These are phyloP conservation scores for Carpatolechia fugitivella DNA, from an alignment of 2,888 invertebrate genomes.

Conservation along the genomic window DNA sequence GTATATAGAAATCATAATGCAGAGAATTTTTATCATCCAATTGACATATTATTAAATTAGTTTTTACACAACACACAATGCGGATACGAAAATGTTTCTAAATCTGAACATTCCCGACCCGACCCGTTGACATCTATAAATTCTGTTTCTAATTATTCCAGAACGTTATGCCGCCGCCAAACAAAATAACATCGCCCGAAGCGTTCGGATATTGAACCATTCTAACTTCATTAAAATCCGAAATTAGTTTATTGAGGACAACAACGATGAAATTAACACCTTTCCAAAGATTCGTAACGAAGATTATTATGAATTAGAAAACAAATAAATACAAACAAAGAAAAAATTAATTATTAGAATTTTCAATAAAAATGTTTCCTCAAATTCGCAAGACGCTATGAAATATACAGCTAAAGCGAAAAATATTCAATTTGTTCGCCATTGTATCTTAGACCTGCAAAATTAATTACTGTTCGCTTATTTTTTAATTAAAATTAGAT, in stretches of 20 bases:
- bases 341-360: too few species aligned
- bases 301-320: conserved; percentile 29
- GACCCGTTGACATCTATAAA: conserved; percentile 70
- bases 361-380: too few species aligned
- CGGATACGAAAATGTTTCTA: conserved; percentile 44
- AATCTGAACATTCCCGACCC: conserved; percentile 51
- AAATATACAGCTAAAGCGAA: conserved; percentile 46
- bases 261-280: conserved; percentile 21
- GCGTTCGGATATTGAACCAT: conserved; percentile 58
- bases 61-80: conserved; percentile 43
- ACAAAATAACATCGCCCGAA: conserved; percentile 60
- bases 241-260: conserved; percentile 55
- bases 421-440: conserved; percentile 58
- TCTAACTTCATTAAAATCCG: conserved; percentile 52
- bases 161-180: conserved; percentile 62
- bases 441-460: conserved; percentile 55
- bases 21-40: background rate
- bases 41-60: too few species aligned
- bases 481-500: conserved; percentile 76
- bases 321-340: conserved; percentile 20
- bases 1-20: too few species aligned
- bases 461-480: conserved; percentile 72
- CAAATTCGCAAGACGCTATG: conserved; percentile 15
- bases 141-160: conserved; percentile 68
- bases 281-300: conserved; percentile 27